Base-by-base conservation (phyloP, 2,113 vertebrate species). In the Theristicus caerulescens region DNA sequence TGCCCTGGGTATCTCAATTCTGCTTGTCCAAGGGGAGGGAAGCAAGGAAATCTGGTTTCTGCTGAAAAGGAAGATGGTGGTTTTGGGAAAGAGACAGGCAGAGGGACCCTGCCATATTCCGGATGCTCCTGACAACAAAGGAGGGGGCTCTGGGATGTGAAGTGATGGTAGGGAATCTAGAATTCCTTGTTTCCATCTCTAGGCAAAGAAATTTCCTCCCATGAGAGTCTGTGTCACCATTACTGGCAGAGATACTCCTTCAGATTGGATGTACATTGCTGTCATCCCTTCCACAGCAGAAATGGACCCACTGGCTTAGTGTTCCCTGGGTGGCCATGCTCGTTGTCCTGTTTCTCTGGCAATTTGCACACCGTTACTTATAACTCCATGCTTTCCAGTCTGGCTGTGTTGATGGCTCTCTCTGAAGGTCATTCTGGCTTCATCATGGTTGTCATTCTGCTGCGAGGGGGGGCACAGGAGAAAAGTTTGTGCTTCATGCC, bases 371-470 rank as follows among this genome's bases (percentile, higher is more conserved):
- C 64, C 94, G 66, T 95, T 85, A 57, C 84, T 71, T 87, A 5
- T 2, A 40, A 44, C 44, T 88, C 90, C 80, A 55, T 94, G 94
- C 88, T 94, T 88, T 82, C 80, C 77, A 81, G 69, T 49, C 46
- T 95, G 89, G 67, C 85, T 82, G 16, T 89, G 82, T 91, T 65
- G 64, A 21, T 95, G 93, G 59, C 79, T 88, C 69, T 82, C 74
- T 95, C 62, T 59, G 67, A 87, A 95, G 82, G 46, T 92, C 95
- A 82, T 91, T 92, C 82, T 89, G 89, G 59, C 93, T 90, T 86
- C 76, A 44, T 88, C 17, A 4, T 83, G 61, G 29, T 84, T 88
- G 54, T 93, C 42, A 22, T 87, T 83, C 62, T 94, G 74, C 22
- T 65, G 46, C 57, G 38, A 67, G 36, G 24, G 8, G 4, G 32